Percentiles rank a stretch among this genome's conserved stretches.
phyloP scores from a whole-genome alignment of 2,797 vertebrate species.

The Picus viridis region DNA sequence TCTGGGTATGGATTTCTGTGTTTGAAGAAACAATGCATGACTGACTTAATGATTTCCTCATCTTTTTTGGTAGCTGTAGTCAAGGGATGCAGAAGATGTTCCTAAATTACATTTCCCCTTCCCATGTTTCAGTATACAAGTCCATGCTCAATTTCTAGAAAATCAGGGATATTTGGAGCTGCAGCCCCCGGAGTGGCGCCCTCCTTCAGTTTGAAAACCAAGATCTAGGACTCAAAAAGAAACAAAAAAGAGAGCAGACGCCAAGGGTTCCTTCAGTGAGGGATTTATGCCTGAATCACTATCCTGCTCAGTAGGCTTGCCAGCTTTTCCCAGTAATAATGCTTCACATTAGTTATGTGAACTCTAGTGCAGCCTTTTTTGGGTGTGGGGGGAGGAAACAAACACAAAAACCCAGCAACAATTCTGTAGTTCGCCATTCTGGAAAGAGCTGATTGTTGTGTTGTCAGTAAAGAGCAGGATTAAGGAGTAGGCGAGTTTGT shows the following conservation, averaged over 20 bases:
- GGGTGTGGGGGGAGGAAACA: no score
- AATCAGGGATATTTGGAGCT: neutral
- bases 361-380: neutral
- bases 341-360: constrained; percentile 9
- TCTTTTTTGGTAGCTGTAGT: neutral
- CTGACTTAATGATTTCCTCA: no score
- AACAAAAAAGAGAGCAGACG: neutral
- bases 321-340: constrained; percentile 1
- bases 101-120: neutral
- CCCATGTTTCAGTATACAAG: neutral
- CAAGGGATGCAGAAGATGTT: neutral
- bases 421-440: constrained; percentile 27
- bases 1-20: neutral
- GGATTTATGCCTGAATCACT: neutral
- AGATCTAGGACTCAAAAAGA: neutral
- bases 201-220: neutral
- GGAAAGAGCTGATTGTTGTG: constrained; percentile 36
- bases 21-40: neutral
- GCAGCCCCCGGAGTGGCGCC: neutral
- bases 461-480: constrained; percentile 47
- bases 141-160: neutral
- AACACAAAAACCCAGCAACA: neutral
- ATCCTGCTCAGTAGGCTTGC: constrained; percentile 13
- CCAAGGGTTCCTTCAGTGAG: neutral
- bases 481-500: constrained; percentile 53